These are phyloP conservation scores for Calliscelio sp. DNA, from an alignment of 2,888 invertebrate genomes.

Conservation along the genomic window DNA sequence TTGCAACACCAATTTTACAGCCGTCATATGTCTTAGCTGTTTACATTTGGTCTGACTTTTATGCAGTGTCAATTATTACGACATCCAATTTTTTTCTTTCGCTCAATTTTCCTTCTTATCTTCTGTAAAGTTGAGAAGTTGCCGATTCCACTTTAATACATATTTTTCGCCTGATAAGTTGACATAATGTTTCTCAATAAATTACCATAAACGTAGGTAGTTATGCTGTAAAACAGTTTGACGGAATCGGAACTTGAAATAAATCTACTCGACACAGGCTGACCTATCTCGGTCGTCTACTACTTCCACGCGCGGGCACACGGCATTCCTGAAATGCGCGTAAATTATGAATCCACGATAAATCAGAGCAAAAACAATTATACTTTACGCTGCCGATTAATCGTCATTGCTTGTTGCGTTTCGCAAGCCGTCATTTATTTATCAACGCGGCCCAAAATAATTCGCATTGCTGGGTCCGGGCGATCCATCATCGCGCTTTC, in stretches of 20 bases:
- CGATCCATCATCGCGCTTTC: constrained; percentile 53
- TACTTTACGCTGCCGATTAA: neutral
- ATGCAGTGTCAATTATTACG: constrained; percentile 53
- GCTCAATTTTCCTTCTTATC: constrained; percentile 44
- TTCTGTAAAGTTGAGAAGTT: constrained; percentile 57
- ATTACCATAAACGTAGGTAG: constrained; percentile 11
- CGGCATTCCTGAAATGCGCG: neutral
- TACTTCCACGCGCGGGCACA: constrained; percentile 23
- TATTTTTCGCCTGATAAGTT: too few species aligned
- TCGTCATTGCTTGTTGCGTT: too few species aligned
- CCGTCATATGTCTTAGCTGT: constrained; percentile 59
- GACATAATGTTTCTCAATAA: constrained; percentile 30
- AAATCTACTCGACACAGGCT: constrained; percentile 17
- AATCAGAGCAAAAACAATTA: constrained; percentile 32
- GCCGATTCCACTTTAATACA: too few species aligned
- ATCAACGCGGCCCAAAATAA: constrained; percentile 25
- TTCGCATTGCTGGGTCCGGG: constrained; percentile 41
- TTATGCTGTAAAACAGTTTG: neutral
- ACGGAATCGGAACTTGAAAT: neutral
- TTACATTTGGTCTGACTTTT: constrained; percentile 61
- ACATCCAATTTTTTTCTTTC: too few species aligned
- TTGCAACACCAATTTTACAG: constrained; percentile 47
- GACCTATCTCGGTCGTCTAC: constrained; percentile 45
- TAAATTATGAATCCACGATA: neutral
- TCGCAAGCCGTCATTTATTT: too few species aligned